Base-by-base conservation (phyloP, 2,797 vertebrate genomes). In the Pampus argenteus region DNA sequence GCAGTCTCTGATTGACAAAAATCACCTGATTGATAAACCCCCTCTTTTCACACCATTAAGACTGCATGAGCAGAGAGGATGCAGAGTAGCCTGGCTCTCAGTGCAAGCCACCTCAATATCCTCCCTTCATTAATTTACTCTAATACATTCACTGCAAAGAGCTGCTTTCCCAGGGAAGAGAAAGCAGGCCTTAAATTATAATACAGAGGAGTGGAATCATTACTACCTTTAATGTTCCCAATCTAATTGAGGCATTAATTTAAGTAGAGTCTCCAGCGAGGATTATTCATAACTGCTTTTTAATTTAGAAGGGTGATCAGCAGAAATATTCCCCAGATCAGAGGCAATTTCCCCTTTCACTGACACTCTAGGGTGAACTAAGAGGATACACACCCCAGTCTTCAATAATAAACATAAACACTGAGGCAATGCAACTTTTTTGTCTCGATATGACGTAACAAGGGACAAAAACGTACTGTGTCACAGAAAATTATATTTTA, bases 231-330 rank as follows among this genome's bases (percentile, higher is more conserved):
- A 94, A 94, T 94, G 93, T 94, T 94, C 92, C 92, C 88, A 92
- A 91, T 94, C 92, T 95, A 95, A 94, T 94, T 93, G 92, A 94
- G 90, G 90, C 91, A 94, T 94, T 94, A 91, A 94, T 94, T 95
- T 93, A 92, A 93, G 90, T 84, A 74, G 86, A 93, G 90, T 90
- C 86, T 90, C 92, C 79, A 87, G 91, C 64, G 91, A 90, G 88
- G 91, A 91, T 93, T 93, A 93, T 94, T 94, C 93, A 93, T 93
- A 92, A 93, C 91, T 92, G 84, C 85, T 90, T 94, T 93, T 93
- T 94, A 93, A 92, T 93, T 91, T 93, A 89, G 89, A 85, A 85
- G 81, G 82, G 90, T 86, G 86, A 93, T 91, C 86, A 83, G 85
- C 68, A 67, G 87, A 88, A 91, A 91, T 89, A 88, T 86, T 89